These are phyloP conservation scores for Eueremaeus valkanovi DNA, from an alignment of 2,888 invertebrate genomes.

Conservation along the genomic window DNA sequence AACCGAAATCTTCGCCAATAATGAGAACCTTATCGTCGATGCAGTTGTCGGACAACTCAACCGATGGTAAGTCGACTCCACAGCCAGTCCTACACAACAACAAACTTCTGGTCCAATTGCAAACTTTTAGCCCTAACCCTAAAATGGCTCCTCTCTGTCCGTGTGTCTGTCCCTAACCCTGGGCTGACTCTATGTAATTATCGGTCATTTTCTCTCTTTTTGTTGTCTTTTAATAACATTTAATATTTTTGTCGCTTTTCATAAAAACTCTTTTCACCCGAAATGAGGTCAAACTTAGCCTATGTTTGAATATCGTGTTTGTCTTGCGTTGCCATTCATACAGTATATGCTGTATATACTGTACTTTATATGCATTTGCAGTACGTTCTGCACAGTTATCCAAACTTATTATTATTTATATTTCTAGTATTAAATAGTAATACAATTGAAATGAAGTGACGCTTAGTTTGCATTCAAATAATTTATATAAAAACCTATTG, in stretches of 20 bases:
- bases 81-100: background rate
- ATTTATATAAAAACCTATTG: no score
- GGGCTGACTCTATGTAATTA: background rate
- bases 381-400: no score
- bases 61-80: background rate
- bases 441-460: no score
- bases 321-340: no score
- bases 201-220: background rate
- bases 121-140: background rate
- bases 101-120: background rate
- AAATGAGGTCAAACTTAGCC: background rate
- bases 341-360: no score
- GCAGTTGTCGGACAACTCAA: background rate
- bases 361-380: no score
- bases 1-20: background rate
- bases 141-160: background rate
- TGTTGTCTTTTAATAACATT: background rate
- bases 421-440: no score
- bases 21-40: constrained; percentile 11
- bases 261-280: background rate
- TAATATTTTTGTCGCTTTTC: background rate
- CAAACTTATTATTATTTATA: no score
- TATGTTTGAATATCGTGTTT: background rate
- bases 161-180: background rate
- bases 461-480: no score